These are phyloP conservation scores for Drosophila parvula DNA, from an alignment of 1,140 invertebrate species.

Conservation along the genomic window DNA sequence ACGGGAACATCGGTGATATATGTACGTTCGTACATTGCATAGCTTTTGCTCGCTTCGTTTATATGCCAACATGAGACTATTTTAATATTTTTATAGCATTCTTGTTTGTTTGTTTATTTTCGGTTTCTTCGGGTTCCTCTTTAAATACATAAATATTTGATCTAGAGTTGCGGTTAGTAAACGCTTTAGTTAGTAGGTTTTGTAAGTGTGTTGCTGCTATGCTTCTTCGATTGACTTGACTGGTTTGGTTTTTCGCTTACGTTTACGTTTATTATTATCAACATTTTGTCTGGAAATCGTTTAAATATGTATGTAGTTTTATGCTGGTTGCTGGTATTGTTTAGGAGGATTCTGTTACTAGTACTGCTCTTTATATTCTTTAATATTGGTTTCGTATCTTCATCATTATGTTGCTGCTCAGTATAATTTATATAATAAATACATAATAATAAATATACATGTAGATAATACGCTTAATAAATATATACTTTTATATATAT, in stretches of 20 bases:
- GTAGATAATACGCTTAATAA: conserved; percentile 83
- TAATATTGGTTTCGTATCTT: conserved; percentile 48
- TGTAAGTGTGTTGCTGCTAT: conserved; percentile 66
- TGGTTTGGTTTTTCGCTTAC: conserved; percentile 63
- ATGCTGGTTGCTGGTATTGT: conserved; percentile 67
- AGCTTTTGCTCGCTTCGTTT: conserved; percentile 30
- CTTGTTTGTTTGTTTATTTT: conserved; percentile 29
- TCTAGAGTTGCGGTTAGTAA: conserved; percentile 72
- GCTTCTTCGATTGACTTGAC: conserved; percentile 80
- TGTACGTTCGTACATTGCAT: conserved; percentile 49
- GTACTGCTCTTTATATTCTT: conserved; percentile 50
- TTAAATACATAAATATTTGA: conserved; percentile 57
- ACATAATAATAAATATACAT: conserved; percentile 83
- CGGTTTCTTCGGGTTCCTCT: conserved; percentile 12
- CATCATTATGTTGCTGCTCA: conserved; percentile 63
- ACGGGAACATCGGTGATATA: conserved; percentile 20
- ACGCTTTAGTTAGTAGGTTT: conserved; percentile 67
- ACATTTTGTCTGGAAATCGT: conserved; percentile 67
- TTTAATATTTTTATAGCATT: conserved; percentile 50
- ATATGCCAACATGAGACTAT: conserved; percentile 67
- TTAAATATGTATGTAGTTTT: conserved; percentile 56
- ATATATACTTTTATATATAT: conserved; percentile 61
- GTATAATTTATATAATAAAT: conserved; percentile 83
- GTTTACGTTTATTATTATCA: conserved; percentile 74
- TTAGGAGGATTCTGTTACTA: conserved; percentile 77